Percentiles rank a stretch among this genome's conserved stretches.
These are phyloP conservation scores for Poeciliopsis presidionis DNA, from an alignment of 2,797 vertebrate species.

Conservation along the genomic window DNA sequence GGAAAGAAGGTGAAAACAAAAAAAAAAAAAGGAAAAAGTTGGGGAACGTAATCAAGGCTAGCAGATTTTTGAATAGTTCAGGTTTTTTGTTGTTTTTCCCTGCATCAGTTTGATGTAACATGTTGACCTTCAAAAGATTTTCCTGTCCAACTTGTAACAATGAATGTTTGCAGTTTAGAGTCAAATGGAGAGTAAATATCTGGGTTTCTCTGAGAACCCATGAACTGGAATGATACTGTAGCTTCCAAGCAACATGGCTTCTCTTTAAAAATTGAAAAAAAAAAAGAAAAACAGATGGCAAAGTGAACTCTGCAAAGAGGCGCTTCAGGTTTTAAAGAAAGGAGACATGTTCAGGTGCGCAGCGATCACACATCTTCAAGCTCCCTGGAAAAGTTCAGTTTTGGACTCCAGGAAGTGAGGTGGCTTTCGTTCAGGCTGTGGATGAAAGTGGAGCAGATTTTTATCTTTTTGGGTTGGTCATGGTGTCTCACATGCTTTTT, in stretches of 20 bases:
- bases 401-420: neutral
- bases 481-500: no score
- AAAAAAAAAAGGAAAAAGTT: slow-evolving; percentile 38
- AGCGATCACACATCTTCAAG: neutral
- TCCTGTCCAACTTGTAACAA: slow-evolving; percentile 24
- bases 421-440: neutral
- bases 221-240: neutral
- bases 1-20: slow-evolving; percentile 60
- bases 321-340: neutral
- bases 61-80: slow-evolving; percentile 38
- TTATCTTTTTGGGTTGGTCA: no score
- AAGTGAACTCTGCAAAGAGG: neutral
- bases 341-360: neutral
- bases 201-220: neutral
- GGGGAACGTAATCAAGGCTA: slow-evolving; percentile 47
- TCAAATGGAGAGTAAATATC: slow-evolving; percentile 8
- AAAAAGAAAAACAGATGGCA: neutral
- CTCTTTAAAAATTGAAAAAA: neutral
- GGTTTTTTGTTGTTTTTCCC: neutral
- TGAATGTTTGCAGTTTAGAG: slow-evolving; percentile 24
- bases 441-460: neutral
- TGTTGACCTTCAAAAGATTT: slow-evolving; percentile 43
- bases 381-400: neutral
- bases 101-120: slow-evolving; percentile 27
- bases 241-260: neutral